phyloP scores from a whole-genome alignment of 2,797 vertebrate genomes.

The Helarctos malayanus region DNA sequence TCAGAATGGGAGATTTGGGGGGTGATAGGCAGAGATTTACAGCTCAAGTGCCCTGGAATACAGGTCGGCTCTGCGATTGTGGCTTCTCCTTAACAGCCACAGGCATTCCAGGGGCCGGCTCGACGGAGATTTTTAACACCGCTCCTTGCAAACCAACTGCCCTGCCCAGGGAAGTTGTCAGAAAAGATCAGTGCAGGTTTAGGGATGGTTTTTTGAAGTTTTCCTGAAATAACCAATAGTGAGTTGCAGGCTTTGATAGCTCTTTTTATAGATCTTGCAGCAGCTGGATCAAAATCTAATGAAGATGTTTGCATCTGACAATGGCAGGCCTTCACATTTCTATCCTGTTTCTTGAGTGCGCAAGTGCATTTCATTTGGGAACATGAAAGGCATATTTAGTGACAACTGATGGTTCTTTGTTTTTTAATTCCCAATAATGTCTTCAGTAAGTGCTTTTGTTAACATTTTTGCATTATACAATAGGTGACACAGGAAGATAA shows the following conservation, averaged over 20 bases:
- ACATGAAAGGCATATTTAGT: conserved; percentile 86
- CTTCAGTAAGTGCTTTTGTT: conserved; percentile 85
- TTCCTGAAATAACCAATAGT: conserved; percentile 83
- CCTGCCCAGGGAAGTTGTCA: conserved; percentile 65
- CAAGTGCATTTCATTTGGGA: conserved; percentile 79
- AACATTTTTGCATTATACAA: conserved; percentile 83
- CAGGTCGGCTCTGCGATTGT: background rate
- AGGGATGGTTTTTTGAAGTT: conserved; percentile 66
- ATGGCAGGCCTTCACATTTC: conserved; percentile 61
- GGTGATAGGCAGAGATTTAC: conserved; percentile 36
- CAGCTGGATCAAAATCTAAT: conserved; percentile 83
- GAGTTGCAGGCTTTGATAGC: conserved; percentile 75
- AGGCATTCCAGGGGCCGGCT: background rate
- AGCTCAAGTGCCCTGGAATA: background rate
- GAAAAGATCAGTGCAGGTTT: conserved; percentile 75
- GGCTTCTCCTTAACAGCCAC: conserved; percentile 13
- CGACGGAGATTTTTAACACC: conserved; percentile 40
- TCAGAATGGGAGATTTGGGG: background rate
- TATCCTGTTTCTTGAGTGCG: conserved; percentile 62
- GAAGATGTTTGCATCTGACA: conserved; percentile 79
- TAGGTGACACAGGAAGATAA: conserved; percentile 84
- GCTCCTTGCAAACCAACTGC: conserved; percentile 59
- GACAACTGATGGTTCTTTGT: conserved; percentile 83
- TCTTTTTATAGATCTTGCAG: conserved; percentile 83
- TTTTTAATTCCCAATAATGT: conserved; percentile 85